A percentile compares a stretch with the other conserved stretches of the same genome.
These are phyloP conservation scores for Mastomys coucha DNA, from an alignment of 2,113 vertebrate species.

Conservation along the genomic window DNA sequence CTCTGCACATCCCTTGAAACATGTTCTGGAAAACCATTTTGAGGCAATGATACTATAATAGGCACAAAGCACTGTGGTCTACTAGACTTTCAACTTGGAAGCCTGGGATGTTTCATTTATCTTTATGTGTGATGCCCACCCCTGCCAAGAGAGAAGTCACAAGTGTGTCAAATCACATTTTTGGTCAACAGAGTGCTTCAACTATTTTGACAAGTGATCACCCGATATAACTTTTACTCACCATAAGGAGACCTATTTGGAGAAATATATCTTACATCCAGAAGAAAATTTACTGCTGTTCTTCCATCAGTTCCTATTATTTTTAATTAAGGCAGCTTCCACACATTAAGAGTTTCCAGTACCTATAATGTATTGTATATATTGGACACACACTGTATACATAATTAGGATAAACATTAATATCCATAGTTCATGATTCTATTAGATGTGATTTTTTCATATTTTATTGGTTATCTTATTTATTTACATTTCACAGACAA, in stretches of 20 bases:
- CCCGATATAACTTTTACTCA: background rate
- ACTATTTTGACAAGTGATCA: background rate
- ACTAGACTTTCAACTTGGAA: background rate
- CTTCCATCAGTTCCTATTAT: background rate
- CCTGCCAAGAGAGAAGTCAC: background rate
- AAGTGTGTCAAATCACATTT: background rate
- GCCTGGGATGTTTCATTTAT: background rate
- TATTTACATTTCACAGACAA: too few species aligned
- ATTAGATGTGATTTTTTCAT: background rate
- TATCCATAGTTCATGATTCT: background rate
- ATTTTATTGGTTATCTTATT: too few species aligned
- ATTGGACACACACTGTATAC: background rate
- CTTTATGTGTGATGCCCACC: background rate
- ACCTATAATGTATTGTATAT: too few species aligned
- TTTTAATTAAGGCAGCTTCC: background rate
- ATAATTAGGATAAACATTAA: background rate
- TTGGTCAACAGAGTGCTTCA: slow-evolving; percentile 7
- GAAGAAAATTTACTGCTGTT: background rate
- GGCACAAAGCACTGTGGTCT: background rate
- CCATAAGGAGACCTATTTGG: background rate
- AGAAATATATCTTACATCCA: background rate
- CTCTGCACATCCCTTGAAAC: background rate
- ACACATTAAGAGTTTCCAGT: background rate
- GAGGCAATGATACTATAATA: background rate
- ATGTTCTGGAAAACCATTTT: slow-evolving; percentile 19